These are phyloP conservation scores for Pararge aegeria DNA, from an alignment of 1,140 invertebrate species.

Conservation along the genomic window DNA sequence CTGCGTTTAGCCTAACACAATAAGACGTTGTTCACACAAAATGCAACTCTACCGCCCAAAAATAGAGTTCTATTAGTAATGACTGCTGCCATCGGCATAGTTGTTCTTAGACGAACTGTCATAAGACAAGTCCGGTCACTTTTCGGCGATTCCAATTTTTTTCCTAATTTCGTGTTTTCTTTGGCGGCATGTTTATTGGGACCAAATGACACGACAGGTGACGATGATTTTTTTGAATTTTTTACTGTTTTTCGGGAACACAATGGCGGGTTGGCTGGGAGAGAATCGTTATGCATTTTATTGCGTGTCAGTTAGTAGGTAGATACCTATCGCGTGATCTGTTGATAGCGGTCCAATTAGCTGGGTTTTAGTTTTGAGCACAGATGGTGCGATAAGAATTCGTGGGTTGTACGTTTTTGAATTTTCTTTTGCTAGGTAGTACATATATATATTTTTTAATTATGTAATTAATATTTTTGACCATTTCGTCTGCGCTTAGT, in stretches of 20 bases:
- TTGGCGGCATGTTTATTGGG: constrained; percentile 71
- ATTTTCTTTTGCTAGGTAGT: constrained; percentile 25
- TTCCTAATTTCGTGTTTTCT: constrained; percentile 70
- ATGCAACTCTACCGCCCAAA: constrained; percentile 7
- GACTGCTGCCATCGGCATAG: constrained; percentile 2
- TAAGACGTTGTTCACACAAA: constrained; percentile 32
- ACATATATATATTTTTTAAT: too few relatives aligned
- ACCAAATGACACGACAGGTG: constrained; percentile 79
- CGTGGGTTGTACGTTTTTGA: constrained; percentile 20
- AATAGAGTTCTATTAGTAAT: constrained; percentile 18
- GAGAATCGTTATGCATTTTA: constrained; percentile 74
- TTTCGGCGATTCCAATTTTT: constrained; percentile 62
- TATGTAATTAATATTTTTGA: too few relatives aligned
- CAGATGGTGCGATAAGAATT: constrained; percentile 62
- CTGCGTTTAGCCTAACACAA: constrained; percentile 33
- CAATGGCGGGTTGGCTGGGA: constrained; percentile 41
- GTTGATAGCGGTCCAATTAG: constrained; percentile 61
- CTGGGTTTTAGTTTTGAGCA: constrained; percentile 49
- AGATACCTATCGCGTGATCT: constrained; percentile 46
- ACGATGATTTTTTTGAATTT: constrained; percentile 53
- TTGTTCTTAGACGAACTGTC: constrained; percentile 45
- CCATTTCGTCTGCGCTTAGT: too few relatives aligned
- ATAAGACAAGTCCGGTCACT: constrained; percentile 60
- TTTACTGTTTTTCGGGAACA: constrained; percentile 40
- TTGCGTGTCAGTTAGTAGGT: constrained; percentile 59